Evolutionary conservation across 2,797 vertebrate species (phyloP), one percentile per base, ranked within the genome.

Genomic region (Hydrocynus forskahlii): DNA sequence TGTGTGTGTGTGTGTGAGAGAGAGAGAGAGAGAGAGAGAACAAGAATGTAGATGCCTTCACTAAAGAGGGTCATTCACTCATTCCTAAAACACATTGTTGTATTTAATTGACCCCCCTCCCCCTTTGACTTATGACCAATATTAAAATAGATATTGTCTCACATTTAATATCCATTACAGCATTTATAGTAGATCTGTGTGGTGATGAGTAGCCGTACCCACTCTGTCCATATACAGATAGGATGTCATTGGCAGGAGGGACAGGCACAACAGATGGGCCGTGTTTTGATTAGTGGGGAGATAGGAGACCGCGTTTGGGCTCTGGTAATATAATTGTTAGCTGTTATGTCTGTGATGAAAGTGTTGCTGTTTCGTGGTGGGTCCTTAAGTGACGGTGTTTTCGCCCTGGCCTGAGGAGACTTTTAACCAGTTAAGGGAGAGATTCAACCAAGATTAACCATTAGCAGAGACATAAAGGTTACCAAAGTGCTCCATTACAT

Each of bases 321-420:
- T 95, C 92, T 91, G 92, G 89, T 94, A 93, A 94, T 94, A 94
- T 94, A 94, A 95, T 94, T 94, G 93, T 93, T 93, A 92, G 90
- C 92, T 93, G 93, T 94, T 94, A 92, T 93, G 93, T 93, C 89
- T 89, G 91, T 93, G 93, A 94, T 94, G 92, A 94, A 95, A 95
- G 92, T 93, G 92, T 93, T 91, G 89, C 92, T 92, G 93, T 94
- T 94, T 92, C 92, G 92, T 92, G 91, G 90, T 89, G 91, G 88
- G 88, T 91, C 91, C 92, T 92, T 93, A 93, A 94, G 94, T 93
- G 93, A 92, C 92, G 92, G 88, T 91, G 93, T 92, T 94, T 94
- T 92, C 89, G 89, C 91, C 92, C 48, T 92, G 93, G 92, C 93
- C 93, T 89, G 91, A 89, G 80, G 94, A 95, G 93, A 93, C 93